Conservation (phyloP, 2,113 vertebrate genomes). For the Labeo rohita region DNA sequence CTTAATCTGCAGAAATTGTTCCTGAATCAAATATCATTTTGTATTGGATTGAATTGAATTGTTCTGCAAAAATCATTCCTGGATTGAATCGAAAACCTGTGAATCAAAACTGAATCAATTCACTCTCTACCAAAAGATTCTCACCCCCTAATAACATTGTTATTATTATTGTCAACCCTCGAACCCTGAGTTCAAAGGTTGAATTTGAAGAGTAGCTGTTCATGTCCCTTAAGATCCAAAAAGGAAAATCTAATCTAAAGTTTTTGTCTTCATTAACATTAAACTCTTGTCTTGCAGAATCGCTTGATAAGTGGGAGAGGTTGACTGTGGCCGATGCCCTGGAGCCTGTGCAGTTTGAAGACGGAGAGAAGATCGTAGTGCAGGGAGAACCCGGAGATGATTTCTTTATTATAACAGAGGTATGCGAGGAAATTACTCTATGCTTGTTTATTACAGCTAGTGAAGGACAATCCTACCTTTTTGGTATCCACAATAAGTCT, state of each 20-base stretch:
- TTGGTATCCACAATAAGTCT: background rate
- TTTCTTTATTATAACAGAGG: slow-evolving; percentile 98
- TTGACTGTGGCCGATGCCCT: slow-evolving; percentile 94
- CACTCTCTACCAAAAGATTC: background rate
- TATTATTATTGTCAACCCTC: no score
- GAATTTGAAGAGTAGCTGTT: background rate
- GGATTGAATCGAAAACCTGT: no score
- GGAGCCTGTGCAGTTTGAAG: slow-evolving; percentile 96
- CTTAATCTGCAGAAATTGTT: no score
- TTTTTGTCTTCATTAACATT: background rate
- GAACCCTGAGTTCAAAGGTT: background rate
- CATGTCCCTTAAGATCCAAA: background rate
- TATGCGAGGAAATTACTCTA: slow-evolving; percentile 57
- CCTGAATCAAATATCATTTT: no score
- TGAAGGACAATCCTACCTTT: background rate
- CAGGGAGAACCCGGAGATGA: slow-evolving; percentile 94
- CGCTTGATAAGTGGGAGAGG: slow-evolving; percentile 97
- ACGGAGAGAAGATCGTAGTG: slow-evolving; percentile 96
- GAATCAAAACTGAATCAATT: background rate
- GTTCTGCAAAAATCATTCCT: no score
- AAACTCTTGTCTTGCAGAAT: slow-evolving; percentile 78
- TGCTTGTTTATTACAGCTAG: background rate
- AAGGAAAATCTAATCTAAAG: background rate
- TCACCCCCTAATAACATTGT: background rate
- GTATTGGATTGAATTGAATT: background rate